A percentile compares a stretch with the other conserved stretches of the same genome.
Conservation (phyloP, 2,888 invertebrate genomes). For the Allophyes oxyacanthae region DNA sequence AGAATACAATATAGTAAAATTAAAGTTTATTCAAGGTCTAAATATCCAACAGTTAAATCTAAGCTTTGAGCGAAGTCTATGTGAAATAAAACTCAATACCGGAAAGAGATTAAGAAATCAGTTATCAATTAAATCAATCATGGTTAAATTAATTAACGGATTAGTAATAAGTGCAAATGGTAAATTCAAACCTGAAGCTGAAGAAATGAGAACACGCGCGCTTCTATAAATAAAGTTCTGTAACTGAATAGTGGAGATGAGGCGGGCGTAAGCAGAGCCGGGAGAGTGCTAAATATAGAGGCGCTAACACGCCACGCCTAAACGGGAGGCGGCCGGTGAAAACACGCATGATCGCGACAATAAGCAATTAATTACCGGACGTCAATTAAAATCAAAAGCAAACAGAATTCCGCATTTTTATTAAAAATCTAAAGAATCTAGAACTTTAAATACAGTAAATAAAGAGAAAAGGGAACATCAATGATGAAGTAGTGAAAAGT, state of each 20-base stretch:
- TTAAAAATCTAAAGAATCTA: not conserved
- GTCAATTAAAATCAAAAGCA: not conserved
- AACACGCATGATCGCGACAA: conserved; percentile 54
- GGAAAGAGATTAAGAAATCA: not conserved
- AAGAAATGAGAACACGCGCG: conserved; percentile 62
- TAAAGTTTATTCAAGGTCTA: not conserved
- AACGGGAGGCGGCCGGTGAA: conserved; percentile 66
- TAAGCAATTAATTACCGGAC: conserved; percentile 20
- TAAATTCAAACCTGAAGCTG: conserved; percentile 37
- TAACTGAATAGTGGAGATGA: conserved; percentile 64
- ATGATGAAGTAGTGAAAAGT: conserved; percentile 8
- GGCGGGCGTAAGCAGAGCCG: conserved; percentile 66
- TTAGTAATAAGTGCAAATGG: conserved; percentile 25
- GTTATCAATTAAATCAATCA: not conserved
- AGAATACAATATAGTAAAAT: not conserved
- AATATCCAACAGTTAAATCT: conserved; percentile 1
- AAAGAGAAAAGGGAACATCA: not conserved
- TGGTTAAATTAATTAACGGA: conserved; percentile 10
- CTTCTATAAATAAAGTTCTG: conserved; percentile 75
- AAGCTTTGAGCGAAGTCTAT: not conserved
- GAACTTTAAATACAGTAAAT: conserved; percentile 25
- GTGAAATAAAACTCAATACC: too few relatives aligned
- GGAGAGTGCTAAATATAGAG: conserved; percentile 77
- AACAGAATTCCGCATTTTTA: not conserved
- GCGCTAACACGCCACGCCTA: conserved; percentile 69